Evolutionary conservation across 2,888 invertebrate genomes (phyloP).

Genomic region (Julus scanicus): DNA sequence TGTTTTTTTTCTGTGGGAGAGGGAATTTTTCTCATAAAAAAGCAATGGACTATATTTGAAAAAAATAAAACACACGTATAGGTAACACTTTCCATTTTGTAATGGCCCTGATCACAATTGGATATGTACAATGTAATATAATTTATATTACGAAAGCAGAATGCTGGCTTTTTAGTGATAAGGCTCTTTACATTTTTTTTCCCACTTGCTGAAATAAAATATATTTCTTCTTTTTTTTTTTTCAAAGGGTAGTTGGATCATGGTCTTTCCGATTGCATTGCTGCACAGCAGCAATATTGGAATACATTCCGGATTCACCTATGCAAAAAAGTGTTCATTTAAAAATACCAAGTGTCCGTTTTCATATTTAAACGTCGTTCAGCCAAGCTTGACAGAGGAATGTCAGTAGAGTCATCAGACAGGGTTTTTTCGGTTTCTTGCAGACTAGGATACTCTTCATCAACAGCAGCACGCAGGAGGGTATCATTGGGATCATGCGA

Average conservation of each 20-base stretch:
- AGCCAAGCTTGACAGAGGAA: background rate
- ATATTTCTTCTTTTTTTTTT: background rate
- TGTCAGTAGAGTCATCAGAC: background rate
- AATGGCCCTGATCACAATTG: too few relatives aligned
- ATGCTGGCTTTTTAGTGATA: too few relatives aligned
- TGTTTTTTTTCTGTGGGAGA: too few relatives aligned
- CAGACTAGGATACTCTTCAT: background rate
- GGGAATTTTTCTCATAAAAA: too few relatives aligned
- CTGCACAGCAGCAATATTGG: slow-evolving; percentile 36
- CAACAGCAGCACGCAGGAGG: background rate
- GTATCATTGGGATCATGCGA: slow-evolving; percentile 1
- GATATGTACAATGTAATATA: too few relatives aligned
- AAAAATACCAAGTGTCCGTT: slow-evolving; percentile 13
- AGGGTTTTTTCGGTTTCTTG: background rate
- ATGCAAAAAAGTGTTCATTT: slow-evolving; percentile 2
- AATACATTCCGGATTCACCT: slow-evolving; percentile 13
- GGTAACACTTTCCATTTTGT: too few relatives aligned
- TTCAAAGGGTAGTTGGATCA: background rate
- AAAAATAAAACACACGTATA: too few relatives aligned
- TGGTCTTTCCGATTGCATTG: background rate
- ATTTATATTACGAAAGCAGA: too few relatives aligned
- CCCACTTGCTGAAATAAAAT: background rate
- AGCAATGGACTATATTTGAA: too few relatives aligned
- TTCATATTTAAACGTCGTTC: background rate
- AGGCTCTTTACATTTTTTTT: background rate